Evolutionary conservation across 2,113 vertebrate genomes (phyloP).

Genomic region (Ameiurus melas): DNA sequence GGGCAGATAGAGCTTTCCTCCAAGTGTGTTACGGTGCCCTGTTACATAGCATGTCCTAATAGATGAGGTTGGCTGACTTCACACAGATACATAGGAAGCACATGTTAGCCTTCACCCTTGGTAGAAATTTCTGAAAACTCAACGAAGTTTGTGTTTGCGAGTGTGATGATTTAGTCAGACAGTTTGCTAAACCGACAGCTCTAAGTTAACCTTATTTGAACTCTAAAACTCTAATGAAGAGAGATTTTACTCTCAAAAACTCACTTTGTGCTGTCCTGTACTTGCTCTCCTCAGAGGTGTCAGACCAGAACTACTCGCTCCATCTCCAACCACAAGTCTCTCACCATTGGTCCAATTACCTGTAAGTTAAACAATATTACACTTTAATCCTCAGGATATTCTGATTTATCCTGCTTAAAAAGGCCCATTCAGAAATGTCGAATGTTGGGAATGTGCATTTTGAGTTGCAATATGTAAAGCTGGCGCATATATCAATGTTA

Average conservation of each 20-base stretch:
- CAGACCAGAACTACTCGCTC: slow-evolving; percentile 26
- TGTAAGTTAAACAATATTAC: slow-evolving; percentile 28
- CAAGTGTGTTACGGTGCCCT: background rate
- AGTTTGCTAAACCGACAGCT: background rate
- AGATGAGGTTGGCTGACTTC: background rate
- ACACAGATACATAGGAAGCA: background rate
- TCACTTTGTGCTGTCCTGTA: background rate
- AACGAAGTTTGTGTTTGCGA: background rate
- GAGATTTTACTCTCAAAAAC: background rate
- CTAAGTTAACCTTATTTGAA: background rate
- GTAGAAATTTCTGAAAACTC: background rate
- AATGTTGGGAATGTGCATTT: background rate
- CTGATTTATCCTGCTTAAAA: background rate
- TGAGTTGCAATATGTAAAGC: background rate
- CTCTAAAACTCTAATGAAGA: background rate
- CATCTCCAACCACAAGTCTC: slow-evolving; percentile 25
- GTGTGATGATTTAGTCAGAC: background rate
- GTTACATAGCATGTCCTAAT: background rate
- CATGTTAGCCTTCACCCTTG: background rate
- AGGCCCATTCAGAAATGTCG: background rate
- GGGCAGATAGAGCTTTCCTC: background rate
- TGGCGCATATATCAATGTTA: background rate
- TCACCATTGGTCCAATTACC: slow-evolving; percentile 38
- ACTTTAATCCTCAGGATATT: background rate
- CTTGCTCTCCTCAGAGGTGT: slow-evolving; percentile 28